Conservation (phyloP, 2,888 invertebrate species). For the Lasioglossum morio region DNA sequence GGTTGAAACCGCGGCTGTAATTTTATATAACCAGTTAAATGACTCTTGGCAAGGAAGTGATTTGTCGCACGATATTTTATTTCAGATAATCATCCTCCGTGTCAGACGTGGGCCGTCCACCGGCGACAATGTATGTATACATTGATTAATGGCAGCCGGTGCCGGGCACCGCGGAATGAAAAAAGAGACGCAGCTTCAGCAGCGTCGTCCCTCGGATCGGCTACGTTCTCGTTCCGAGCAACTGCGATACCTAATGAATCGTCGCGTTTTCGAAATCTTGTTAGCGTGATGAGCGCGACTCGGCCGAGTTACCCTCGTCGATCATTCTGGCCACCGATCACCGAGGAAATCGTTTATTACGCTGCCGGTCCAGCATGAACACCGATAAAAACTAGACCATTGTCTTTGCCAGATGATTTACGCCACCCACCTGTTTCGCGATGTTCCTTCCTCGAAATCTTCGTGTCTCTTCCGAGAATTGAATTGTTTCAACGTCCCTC, state of each 20-base stretch:
- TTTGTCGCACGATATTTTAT: constrained; percentile 74
- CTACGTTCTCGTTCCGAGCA: constrained; percentile 40
- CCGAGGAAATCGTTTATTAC: background rate
- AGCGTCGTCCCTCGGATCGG: constrained; percentile 47
- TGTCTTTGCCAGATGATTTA: constrained; percentile 38
- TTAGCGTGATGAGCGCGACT: constrained; percentile 11
- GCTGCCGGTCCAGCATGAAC: background rate
- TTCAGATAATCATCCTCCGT: constrained; percentile 71
- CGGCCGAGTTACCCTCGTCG: constrained; percentile 2
- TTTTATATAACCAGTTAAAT: constrained; percentile 67
- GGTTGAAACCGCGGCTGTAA: constrained; percentile 48
- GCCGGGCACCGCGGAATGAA: constrained; percentile 51
- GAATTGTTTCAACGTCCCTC: background rate
- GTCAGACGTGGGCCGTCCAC: constrained; percentile 68
- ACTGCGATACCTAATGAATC: constrained; percentile 46
- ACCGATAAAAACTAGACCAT: constrained; percentile 17
- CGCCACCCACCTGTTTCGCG: background rate
- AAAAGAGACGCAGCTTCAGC: constrained; percentile 27
- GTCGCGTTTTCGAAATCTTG: constrained; percentile 49
- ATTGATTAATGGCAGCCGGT: constrained; percentile 68
- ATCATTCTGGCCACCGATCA: constrained; percentile 13
- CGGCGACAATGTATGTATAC: constrained; percentile 64
- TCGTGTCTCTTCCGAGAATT: constrained; percentile 5
- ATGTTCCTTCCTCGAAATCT: constrained; percentile 6
- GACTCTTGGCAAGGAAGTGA: constrained; percentile 73